phyloP scores from a whole-genome alignment of 2,113 vertebrate species.

The Lepus timidus region DNA sequence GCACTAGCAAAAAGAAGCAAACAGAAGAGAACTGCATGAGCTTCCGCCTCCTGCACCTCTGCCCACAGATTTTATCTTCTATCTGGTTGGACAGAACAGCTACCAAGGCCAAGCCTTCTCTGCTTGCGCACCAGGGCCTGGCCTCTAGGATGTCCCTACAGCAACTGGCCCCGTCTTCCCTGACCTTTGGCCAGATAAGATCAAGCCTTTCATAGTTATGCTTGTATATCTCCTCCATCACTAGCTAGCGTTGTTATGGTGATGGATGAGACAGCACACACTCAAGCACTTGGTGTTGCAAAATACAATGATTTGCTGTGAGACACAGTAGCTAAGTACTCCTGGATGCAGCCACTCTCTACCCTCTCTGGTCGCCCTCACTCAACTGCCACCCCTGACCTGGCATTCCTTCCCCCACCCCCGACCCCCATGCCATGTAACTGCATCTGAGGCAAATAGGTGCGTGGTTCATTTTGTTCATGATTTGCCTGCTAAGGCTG shows the following conservation, averaged over 20 bases:
- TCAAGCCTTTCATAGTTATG: not conserved
- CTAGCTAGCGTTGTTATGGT: not conserved
- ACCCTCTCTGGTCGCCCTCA: not conserved
- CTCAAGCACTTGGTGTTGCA: not conserved
- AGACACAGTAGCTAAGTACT: rapidly evolving
- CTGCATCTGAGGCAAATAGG: not conserved
- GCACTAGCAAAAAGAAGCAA: not conserved
- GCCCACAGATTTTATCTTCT: not conserved
- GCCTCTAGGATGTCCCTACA: not conserved
- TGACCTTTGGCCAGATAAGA: not conserved
- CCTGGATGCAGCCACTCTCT: not conserved
- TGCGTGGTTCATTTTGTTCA: not conserved
- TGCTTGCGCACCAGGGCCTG: too few relatives aligned
- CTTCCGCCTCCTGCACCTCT: rapidly evolving
- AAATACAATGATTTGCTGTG: not conserved
- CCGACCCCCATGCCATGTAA: not conserved
- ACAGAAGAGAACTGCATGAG: not conserved
- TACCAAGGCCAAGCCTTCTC: too few relatives aligned
- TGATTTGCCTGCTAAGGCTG: not conserved
- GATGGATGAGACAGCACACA: not conserved
- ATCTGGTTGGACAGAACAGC: not conserved
- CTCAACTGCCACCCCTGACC: too few relatives aligned
- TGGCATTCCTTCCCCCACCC: not conserved
- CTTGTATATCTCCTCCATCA: not conserved
- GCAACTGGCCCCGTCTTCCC: not conserved